These are phyloP conservation scores for Gorsachius magnificus DNA, from an alignment of 2,797 vertebrate genomes.

Conservation along the genomic window DNA sequence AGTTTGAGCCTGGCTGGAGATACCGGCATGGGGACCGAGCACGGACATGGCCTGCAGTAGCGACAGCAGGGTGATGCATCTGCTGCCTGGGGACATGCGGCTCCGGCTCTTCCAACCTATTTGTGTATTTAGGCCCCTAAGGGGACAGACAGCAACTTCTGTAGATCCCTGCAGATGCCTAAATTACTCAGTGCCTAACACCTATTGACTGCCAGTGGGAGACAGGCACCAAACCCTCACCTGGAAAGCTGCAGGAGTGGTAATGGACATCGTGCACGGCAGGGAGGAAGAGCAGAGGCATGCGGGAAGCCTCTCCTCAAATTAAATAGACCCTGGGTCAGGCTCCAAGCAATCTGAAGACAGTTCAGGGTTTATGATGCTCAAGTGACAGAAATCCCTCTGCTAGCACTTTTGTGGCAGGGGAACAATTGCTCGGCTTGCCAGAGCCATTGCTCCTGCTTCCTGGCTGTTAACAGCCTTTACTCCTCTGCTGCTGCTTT, in stretches of 20 bases:
- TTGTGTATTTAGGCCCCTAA: background rate
- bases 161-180: background rate
- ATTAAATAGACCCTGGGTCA: background rate
- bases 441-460: background rate
- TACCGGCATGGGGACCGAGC: fast-evolving
- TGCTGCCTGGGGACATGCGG: background rate
- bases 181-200: background rate
- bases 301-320: background rate
- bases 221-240: background rate
- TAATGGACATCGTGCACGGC: fast-evolving
- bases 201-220: background rate
- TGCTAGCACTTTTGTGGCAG: background rate
- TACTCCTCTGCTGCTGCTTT: background rate
- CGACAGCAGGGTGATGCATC: background rate
- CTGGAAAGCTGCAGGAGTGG: fast-evolving
- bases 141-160: background rate
- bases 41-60: fast-evolving
- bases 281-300: fast-evolving
- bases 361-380: background rate
- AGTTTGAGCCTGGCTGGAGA: background rate
- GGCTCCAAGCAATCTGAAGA: background rate
- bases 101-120: background rate
- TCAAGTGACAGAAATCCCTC: conserved; percentile 38
- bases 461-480: conserved; percentile 11
- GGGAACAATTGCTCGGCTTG: background rate